Evolutionary conservation across 2,888 invertebrate species (phyloP), one percentile per base, ranked within the genome.

Genomic region (Steromphala cineraria): DNA sequence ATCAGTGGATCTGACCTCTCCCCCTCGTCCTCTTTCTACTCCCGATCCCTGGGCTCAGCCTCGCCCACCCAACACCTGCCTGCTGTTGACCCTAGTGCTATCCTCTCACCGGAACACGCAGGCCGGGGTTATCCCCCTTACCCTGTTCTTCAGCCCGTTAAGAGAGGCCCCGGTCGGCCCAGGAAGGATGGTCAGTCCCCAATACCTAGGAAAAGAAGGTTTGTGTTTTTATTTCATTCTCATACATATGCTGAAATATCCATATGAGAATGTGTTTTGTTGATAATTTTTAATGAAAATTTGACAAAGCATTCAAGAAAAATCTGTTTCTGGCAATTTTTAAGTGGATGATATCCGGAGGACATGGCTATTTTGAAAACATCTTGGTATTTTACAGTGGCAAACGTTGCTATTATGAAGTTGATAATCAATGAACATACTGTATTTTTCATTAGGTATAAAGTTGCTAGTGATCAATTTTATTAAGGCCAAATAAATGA

Each of bases 141-240:
- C n/a, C 71, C 76, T 17, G 36, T 76, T 28, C 53, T 76, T 28
- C 53, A 76, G 31, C 76, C 76, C 5, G 53, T 19, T 1, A 95
- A 96, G 86, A 95, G 97, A 85, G 96, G 97, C 75, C 96, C 97
- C 21, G 97, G 97, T 17, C 94, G 97, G 89, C 97, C 97, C 15
- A 95, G 96, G 84, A 96, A 97, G 90, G 96, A 97, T 93, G 96
- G 96, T 81, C 83, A 86, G 80, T 89, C 89, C 3, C 84, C 86
- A n/a, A 79, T 83, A 36, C 80, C 81, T 24, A 82, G 82, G 75
- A 87, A 84, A 83, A 71, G 79, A 76, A 84, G 81, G 83, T 80
- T 71, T 71, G 55, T 76, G n/a, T 53, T 17, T 4, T 1, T 46
- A 8, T 10, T 46, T 46, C 67, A 19, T 13, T 36, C 5, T 28